Percentiles rank a stretch among this genome's conserved stretches.
Conservation (phyloP, 2,797 vertebrate genomes). For the Periparus ater region DNA sequence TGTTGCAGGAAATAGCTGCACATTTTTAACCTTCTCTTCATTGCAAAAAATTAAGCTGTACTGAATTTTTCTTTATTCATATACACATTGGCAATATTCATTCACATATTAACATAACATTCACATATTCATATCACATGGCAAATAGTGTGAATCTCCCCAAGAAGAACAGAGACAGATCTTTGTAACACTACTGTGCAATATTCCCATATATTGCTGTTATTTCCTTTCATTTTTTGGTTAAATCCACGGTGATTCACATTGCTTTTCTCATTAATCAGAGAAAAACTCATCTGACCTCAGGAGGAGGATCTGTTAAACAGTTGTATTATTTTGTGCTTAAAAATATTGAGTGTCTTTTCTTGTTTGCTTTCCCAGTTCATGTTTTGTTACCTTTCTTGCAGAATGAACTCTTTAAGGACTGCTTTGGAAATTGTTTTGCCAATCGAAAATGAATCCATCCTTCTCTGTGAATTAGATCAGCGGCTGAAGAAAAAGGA, state of each 20-base stretch:
- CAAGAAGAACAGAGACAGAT: not conserved
- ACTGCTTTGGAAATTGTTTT: constrained; percentile 81
- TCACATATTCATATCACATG: not conserved
- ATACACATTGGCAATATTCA: no score
- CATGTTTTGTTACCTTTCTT: constrained; percentile 18
- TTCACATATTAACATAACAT: no score
- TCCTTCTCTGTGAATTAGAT: constrained; percentile 77
- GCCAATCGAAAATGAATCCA: constrained; percentile 82
- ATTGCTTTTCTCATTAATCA: not conserved
- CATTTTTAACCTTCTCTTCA: not conserved
- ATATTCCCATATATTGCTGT: not conserved
- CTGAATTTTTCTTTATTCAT: not conserved
- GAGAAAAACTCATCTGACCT: not conserved
- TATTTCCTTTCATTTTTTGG: not conserved
- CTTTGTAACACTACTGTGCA: not conserved
- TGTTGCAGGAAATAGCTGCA: not conserved
- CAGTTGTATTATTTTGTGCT: not conserved
- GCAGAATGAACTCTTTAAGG: constrained; percentile 82
- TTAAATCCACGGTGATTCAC: not conserved
- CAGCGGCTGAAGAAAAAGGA: constrained; percentile 77
- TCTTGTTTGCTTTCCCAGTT: not conserved
- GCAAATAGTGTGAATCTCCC: not conserved
- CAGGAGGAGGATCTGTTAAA: not conserved
- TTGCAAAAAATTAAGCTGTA: not conserved
- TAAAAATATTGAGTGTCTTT: not conserved